Conservation (phyloP, 2,888 invertebrate species). For the Tetramorium bicarinatum region DNA sequence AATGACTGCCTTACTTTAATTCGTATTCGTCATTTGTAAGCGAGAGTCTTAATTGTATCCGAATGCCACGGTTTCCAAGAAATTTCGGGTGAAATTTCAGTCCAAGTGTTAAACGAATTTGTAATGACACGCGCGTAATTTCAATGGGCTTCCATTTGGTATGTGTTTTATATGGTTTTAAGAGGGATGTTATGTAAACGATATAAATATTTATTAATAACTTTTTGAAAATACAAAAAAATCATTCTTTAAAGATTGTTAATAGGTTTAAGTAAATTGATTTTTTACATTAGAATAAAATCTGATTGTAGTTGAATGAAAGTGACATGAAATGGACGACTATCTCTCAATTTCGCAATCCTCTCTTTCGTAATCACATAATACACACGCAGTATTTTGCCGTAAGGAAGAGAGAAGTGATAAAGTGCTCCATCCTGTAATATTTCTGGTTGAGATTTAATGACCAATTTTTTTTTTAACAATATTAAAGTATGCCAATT, state of each 20-base stretch:
- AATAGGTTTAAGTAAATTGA: not conserved
- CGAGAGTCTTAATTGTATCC: constrained; percentile 13
- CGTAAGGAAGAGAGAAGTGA: constrained; percentile 53
- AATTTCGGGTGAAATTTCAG: constrained; percentile 19
- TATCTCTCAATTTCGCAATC: not conserved
- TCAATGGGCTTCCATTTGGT: constrained; percentile 9
- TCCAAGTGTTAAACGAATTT: constrained; percentile 20
- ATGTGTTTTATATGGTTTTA: constrained; percentile 12
- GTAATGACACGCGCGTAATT: not conserved
- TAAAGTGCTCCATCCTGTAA: constrained; percentile 50
- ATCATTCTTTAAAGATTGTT: not conserved
- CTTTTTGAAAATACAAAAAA: constrained; percentile 6
- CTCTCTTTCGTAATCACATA: constrained; percentile 12
- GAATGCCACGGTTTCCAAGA: constrained; percentile 29
- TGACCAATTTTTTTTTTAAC: constrained; percentile 37
- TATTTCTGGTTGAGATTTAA: constrained; percentile 40
- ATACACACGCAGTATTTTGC: constrained; percentile 8
- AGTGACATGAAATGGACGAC: not conserved
- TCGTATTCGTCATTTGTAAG: constrained; percentile 11
- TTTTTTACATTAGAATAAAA: not conserved
- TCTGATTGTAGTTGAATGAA: not conserved
- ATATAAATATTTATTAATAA: constrained; percentile 6
- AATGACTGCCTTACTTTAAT: constrained; percentile 11
- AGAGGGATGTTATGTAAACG: not conserved
- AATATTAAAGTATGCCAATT: constrained; percentile 46